Base-by-base conservation (phyloP, 2,888 invertebrate species). In the Agapostemon virescens region DNA sequence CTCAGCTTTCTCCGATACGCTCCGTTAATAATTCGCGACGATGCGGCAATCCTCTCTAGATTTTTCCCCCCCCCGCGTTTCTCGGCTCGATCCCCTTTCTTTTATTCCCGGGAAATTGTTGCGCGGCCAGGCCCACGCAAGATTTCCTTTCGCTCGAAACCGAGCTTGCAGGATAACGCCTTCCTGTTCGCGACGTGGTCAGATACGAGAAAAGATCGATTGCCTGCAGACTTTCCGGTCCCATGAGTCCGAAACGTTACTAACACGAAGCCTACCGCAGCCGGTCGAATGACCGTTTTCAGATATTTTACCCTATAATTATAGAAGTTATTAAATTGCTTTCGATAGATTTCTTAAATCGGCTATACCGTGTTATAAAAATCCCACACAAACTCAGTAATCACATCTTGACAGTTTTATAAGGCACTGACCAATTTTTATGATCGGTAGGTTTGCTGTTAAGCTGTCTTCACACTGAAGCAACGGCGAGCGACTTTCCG, bases 1-100 rank as follows among this genome's bases (percentile, higher is more conserved):
- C 82, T 79, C 79, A 79, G 88, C 91, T 92, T 92, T 92, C 91
- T 91, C 91, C 89, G 90, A 90, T 89, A 91, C 91, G 92, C 90
- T 91, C 91, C 90, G 91, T 91, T 91, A 91, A 91, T 89, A 88
- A 89, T 90, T 88, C 85, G 77, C 85, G 83, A 86, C 88, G 88
- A 88, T 88, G 87, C 85, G 83, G 85, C 85, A 79, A 86, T 84
- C 81, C 80, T 85, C 74, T 81, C 79, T 84, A 69, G 82, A 82
- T 87, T 85, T 87, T 82, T 85, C 79, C 83, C 84, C 88, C 76
- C 74, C 72, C 69, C 78, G 20, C 20, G 33, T 11, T 36, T 36
- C 61, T 33, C 36, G 3, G 20, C 61, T 33, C 72, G 81, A 75
- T 79, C 85, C 80, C 80, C 78, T 85, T 87, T 79, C 78, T 83